phyloP scores from a whole-genome alignment of 2,888 invertebrate genomes.

The Drosophila nr. fundita region DNA sequence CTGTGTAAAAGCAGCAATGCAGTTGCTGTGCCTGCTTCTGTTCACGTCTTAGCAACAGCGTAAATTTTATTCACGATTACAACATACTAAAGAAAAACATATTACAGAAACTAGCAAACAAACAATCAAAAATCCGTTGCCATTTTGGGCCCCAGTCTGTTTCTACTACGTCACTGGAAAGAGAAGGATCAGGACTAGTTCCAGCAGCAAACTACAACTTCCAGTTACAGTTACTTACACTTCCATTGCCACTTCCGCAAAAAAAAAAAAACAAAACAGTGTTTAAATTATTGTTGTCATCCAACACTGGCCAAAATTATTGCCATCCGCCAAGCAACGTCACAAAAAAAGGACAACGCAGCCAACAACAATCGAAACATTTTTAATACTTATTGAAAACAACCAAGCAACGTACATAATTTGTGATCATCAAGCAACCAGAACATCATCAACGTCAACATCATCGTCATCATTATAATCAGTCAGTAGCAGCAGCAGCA shows the following conservation, averaged over 20 bases:
- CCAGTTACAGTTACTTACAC: constrained; percentile 53
- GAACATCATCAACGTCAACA: constrained; percentile 4
- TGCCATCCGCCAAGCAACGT: constrained; percentile 53
- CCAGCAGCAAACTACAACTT: constrained; percentile 32
- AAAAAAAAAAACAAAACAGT: background rate
- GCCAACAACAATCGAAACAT: constrained; percentile 26
- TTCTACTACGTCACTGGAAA: constrained; percentile 24
- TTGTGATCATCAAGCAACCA: constrained; percentile 23
- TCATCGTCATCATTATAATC: constrained; percentile 12
- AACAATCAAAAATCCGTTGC: constrained; percentile 11
- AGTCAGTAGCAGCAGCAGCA: background rate
- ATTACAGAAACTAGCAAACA: constrained; percentile 58
- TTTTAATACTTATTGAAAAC: background rate
- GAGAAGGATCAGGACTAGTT: constrained; percentile 16
- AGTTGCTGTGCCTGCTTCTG: constrained; percentile 30
- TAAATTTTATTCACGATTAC: constrained; percentile 69
- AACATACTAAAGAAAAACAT: constrained; percentile 67
- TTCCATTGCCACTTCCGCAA: constrained; percentile 52
- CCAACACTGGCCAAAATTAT: constrained; percentile 40
- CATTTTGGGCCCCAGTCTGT: constrained; percentile 37
- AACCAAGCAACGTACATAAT: constrained; percentile 9
- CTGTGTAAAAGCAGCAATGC: constrained; percentile 31
- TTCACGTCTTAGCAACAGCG: constrained; percentile 77
- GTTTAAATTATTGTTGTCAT: constrained; percentile 19
- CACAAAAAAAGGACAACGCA: constrained; percentile 31